Evolutionary conservation across 1,140 invertebrate genomes (phyloP).

Genomic region (Drosophila sturtevanti): DNA sequence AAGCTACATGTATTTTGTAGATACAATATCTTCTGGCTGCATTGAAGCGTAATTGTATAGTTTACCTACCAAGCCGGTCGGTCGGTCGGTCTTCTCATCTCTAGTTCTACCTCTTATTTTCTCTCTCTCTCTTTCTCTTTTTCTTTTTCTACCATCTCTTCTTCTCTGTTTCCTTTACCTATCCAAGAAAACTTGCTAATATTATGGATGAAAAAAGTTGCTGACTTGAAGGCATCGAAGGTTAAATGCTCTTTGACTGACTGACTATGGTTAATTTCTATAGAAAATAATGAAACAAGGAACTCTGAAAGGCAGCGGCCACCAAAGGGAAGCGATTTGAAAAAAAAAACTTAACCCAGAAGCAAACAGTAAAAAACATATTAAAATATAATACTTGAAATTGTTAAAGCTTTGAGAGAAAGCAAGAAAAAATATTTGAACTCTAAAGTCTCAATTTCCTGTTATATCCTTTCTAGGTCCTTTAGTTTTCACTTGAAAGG

Average conservation of each 20-base stretch:
- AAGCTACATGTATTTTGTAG: slow-evolving; percentile 52
- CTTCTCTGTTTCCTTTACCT: not conserved
- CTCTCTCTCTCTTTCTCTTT: not conserved
- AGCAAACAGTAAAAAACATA: too few relatives aligned
- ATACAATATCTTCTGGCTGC: slow-evolving; percentile 74
- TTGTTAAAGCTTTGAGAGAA: too few relatives aligned
- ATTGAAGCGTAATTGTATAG: slow-evolving; percentile 72
- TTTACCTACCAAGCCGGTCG: slow-evolving; percentile 47
- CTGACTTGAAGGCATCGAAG: slow-evolving; percentile 33
- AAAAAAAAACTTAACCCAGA: too few relatives aligned
- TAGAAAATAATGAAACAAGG: not conserved
- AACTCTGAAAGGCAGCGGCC: too few relatives aligned
- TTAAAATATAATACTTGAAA: too few relatives aligned
- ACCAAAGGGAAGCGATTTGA: too few relatives aligned
- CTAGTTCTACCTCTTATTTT: not conserved
- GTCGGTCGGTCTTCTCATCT: not conserved
- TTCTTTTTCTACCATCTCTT: slow-evolving; percentile 19
- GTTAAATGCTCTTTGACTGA: slow-evolving; percentile 32
- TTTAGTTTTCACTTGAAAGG: too few relatives aligned
- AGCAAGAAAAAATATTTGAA: too few relatives aligned
- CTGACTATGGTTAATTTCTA: not conserved
- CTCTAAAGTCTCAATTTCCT: too few relatives aligned
- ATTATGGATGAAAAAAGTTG: slow-evolving; percentile 39
- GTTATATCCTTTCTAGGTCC: too few relatives aligned
- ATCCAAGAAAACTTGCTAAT: slow-evolving; percentile 32